Conservation (phyloP, 2,797 vertebrate species). For the Pangasius djambal region DNA sequence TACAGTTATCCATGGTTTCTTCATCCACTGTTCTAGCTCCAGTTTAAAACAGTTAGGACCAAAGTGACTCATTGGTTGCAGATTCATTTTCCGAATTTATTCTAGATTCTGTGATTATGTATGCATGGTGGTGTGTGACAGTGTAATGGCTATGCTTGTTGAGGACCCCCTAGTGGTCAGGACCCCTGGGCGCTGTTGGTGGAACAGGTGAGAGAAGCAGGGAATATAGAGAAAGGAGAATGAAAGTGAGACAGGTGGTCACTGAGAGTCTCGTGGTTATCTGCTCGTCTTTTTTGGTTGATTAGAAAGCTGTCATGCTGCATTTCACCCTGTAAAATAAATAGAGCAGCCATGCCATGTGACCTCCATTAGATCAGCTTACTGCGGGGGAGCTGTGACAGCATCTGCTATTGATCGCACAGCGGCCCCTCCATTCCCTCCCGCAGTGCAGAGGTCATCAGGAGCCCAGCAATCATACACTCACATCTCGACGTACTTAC, state of each 20-base stretch:
- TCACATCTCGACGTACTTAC: not conserved
- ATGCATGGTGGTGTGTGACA: not conserved
- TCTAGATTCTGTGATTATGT: not conserved
- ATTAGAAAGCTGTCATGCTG: slow-evolving; percentile 17
- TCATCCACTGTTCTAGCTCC: not conserved
- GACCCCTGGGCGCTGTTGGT: not conserved
- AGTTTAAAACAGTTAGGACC: not conserved
- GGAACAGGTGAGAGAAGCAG: not conserved
- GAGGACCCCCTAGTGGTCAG: not conserved
- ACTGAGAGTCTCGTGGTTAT: not conserved
- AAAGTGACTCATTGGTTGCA: not conserved
- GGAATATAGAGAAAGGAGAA: not conserved
- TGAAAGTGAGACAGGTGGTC: not conserved
- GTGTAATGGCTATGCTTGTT: not conserved
- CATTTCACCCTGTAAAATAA: slow-evolving; percentile 17
- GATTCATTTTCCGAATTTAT: not conserved
- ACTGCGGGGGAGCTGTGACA: slow-evolving; percentile 16
- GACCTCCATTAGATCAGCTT: slow-evolving; percentile 34
- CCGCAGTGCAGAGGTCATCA: not conserved
- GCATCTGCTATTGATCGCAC: slow-evolving; percentile 26
- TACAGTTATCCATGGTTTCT: no score
- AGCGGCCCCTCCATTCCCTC: not conserved
- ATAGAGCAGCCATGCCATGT: not conserved
- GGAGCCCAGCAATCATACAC: not conserved
- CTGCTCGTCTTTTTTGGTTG: not conserved